phyloP scores from a whole-genome alignment of 2,888 invertebrate genomes.

The Drosophila phalerata region DNA sequence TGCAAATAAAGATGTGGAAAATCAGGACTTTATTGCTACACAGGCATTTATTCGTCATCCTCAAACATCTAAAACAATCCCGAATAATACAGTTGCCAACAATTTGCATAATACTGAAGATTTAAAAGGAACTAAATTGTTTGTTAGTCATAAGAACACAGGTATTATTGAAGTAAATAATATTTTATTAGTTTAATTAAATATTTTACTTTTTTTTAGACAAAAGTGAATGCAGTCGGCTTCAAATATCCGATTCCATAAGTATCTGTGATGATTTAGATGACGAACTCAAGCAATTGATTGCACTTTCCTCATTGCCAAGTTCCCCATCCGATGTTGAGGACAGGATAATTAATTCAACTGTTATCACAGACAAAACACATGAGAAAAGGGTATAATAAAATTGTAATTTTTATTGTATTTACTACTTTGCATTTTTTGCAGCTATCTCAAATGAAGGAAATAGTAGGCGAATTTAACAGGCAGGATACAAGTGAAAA shows the following conservation, averaged over 20 bases:
- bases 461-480: not conserved
- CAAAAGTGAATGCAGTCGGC: not conserved
- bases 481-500: not conserved
- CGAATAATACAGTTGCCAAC: not conserved
- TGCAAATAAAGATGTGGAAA: too few species aligned
- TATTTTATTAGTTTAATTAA: not conserved
- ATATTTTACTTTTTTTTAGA: not conserved
- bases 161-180: conserved; percentile 22
- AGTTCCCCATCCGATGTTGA: conserved; percentile 15
- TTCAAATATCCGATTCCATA: conserved; percentile 14
- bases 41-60: conserved; percentile 8
- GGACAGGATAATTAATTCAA: not conserved
- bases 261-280: conserved; percentile 46
- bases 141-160: not conserved
- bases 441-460: not conserved
- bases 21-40: conserved; percentile 41
- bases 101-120: conserved; percentile 28
- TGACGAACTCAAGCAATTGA: conserved; percentile 32
- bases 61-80: not conserved
- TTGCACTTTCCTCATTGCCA: conserved; percentile 25
- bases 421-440: not conserved
- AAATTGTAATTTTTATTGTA: not conserved
- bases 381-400: conserved; percentile 8
- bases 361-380: not conserved
- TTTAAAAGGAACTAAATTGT: conserved; percentile 41